Evolutionary conservation across 2,888 invertebrate species (phyloP).

Genomic region (Chironomus riparius): DNA sequence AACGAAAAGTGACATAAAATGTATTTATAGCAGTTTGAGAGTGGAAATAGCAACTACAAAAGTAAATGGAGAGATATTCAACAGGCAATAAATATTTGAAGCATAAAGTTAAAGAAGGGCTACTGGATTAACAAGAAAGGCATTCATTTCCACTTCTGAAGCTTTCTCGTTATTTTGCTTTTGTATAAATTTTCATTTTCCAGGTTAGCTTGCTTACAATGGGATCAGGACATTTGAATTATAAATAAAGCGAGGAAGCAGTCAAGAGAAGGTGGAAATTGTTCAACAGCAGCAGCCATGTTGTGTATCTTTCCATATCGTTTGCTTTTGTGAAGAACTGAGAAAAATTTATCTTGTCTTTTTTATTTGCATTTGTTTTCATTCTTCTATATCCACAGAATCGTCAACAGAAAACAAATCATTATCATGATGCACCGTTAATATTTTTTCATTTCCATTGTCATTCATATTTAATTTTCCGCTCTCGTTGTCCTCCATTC

Average conservation of each 20-base stretch:
- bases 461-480: slow-evolving; percentile 16
- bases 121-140: background rate
- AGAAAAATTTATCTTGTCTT: background rate
- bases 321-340: background rate
- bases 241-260: background rate
- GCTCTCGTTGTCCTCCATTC: slow-evolving; percentile 2
- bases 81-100: background rate
- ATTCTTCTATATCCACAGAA: background rate
- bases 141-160: too few relatives aligned
- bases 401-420: background rate
- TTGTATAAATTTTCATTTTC: background rate
- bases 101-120: background rate
- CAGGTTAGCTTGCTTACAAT: background rate
- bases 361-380: background rate
- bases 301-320: background rate
- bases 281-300: background rate
- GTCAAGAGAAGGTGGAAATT: too few relatives aligned
- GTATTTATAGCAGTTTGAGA: too few relatives aligned
- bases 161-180: too few relatives aligned
- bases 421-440: background rate
- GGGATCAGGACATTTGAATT: background rate
- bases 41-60: background rate
- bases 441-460: slow-evolving; percentile 3
- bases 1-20: too few relatives aligned
- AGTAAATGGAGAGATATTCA: background rate